Evolutionary conservation across 23 tunicate species (phyloP).

Genomic region (Corella eumyota): DNA sequence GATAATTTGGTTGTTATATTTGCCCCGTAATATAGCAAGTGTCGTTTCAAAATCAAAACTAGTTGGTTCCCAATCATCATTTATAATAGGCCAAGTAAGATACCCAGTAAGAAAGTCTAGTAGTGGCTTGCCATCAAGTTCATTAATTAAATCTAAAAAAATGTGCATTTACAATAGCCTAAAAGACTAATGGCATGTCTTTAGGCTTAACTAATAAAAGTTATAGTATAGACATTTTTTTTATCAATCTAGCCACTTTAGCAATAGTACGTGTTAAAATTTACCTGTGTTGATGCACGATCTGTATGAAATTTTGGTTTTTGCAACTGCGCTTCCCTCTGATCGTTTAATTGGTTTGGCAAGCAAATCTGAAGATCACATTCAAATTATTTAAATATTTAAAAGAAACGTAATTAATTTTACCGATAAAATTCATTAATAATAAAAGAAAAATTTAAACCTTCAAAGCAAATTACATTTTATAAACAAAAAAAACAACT

Average conservation of each 20-base stretch:
- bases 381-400: no score
- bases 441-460: no score
- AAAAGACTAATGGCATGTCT: neutral
- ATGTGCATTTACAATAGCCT: neutral
- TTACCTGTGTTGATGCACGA: slow-evolving; percentile 76
- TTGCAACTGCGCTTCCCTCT: slow-evolving; percentile 30
- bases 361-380: slow-evolving; percentile 20
- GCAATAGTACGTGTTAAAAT: no score
- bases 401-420: no score
- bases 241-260: no score
- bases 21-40: slow-evolving; percentile 47
- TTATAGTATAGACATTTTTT: no score
- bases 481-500: no score
- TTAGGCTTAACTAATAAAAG: no score
- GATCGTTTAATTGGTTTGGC: slow-evolving; percentile 1
- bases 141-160: slow-evolving; percentile 30
- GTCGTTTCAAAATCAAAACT: slow-evolving; percentile 46
- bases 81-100: slow-evolving; percentile 70
- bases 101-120: slow-evolving; percentile 30
- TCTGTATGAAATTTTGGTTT: slow-evolving; percentile 49
- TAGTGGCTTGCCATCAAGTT: slow-evolving; percentile 38
- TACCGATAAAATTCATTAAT: no score
- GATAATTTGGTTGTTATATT: slow-evolving; percentile 39
- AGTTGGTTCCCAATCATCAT: slow-evolving; percentile 17
- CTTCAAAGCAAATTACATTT: no score